Base-by-base conservation (phyloP, 2,888 invertebrate species). In the Dusona sp. region DNA sequence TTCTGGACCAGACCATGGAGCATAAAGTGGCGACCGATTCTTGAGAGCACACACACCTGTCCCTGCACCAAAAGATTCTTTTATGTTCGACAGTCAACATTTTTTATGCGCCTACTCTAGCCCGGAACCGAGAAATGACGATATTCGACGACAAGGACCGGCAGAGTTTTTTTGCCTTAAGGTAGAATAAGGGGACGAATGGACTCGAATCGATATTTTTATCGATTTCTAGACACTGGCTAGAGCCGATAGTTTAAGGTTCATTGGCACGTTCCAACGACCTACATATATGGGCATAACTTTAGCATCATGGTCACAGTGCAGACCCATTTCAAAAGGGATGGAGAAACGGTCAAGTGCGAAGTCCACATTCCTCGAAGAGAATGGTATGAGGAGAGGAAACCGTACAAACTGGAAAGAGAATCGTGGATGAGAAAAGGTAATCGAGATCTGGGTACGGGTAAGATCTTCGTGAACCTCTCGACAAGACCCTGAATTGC, bases 271-370 rank as follows among this genome's bases (percentile, higher is more conserved):
- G 75, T 79, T 61, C 79, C 29, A 48, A 57, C 36, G 38, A 82
- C 33, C 25, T 57, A 4, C 38, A 61, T 81, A 65, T 72, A 73
- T 54, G n/a, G 25, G 45, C 25, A 77, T 29, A 33, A 29, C 16
- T 54, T 51, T 48, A 61, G 45, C 29, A 75, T 38, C 45, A 48
- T 42, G 70, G 48, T 79, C 75, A 79, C 67, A 78, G 73, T 77
- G 65, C 83, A 77, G 65, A 83, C 45, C 51, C n/a, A 38, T 38
- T 36, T 70, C 61, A 72, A 80, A n/a, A 51, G 7, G 38, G 38
- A 79, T 25, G 57, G 65, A 79, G 75, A 70, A 79, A 79, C 64
- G 85, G 75, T 85, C 82, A 82, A 85, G 82, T 79, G 79, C 75
- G 79, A 70, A 78, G 85, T 78, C 85, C 38, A 78, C 73, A 78